Evolutionary conservation across 2,113 vertebrate species (phyloP).

Genomic region (Semicossyphus pulcher): DNA sequence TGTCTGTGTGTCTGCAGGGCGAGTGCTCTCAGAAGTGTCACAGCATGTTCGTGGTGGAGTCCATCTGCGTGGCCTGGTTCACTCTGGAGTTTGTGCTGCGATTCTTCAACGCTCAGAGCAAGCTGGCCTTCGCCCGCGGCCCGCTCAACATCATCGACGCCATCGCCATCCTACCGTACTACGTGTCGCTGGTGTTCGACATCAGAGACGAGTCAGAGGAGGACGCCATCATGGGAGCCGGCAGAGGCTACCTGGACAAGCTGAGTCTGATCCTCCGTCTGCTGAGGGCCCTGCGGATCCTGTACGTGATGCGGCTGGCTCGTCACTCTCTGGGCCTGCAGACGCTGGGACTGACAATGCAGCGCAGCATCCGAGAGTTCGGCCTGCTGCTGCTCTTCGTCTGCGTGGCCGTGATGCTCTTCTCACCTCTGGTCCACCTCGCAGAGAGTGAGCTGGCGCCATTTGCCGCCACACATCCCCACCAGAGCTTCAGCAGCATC

Average conservation of each 20-base stretch:
- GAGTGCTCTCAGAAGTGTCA: conserved; percentile 94
- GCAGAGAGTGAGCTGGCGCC: conserved; percentile 89
- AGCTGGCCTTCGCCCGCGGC: conserved; percentile 91
- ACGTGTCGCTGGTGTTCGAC: conserved; percentile 91
- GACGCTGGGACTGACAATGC: conserved; percentile 92
- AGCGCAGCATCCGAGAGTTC: conserved; percentile 89
- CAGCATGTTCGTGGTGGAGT: conserved; percentile 95
- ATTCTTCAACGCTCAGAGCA: conserved; percentile 91
- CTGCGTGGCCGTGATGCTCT: conserved; percentile 91
- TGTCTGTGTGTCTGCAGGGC: conserved; percentile 79
- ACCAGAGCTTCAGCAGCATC: conserved; percentile 93
- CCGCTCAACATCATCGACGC: conserved; percentile 96
- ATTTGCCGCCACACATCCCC: conserved; percentile 79
- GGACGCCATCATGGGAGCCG: conserved; percentile 42
- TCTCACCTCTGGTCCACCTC: conserved; percentile 92
- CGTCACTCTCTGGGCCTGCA: conserved; percentile 95
- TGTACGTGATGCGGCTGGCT: conserved; percentile 96
- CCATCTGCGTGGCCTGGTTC: conserved; percentile 96
- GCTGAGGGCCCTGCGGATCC: conserved; percentile 91
- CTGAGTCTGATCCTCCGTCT: conserved; percentile 91
- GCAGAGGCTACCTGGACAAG: conserved; percentile 92
- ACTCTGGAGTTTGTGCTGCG: conserved; percentile 92
- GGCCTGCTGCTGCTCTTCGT: conserved; percentile 94
- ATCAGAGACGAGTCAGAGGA: conserved; percentile 78
- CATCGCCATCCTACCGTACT: conserved; percentile 96